Conservation (phyloP, 2,113 vertebrate species). For the Pygoscelis adeliae region DNA sequence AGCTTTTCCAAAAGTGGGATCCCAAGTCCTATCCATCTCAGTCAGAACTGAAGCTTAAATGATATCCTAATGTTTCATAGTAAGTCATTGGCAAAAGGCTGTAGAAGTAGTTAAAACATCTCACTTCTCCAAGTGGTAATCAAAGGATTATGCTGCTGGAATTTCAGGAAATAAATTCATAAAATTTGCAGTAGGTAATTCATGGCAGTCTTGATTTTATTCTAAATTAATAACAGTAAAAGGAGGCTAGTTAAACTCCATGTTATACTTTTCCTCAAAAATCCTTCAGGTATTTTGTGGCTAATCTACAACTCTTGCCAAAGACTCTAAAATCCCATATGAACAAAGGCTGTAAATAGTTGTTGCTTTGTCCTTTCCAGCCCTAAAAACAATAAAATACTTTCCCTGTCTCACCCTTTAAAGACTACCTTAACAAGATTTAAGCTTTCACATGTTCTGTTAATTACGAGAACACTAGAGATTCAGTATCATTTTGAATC, state of each 20-base stretch:
- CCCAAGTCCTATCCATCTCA: not conserved
- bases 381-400: not conserved
- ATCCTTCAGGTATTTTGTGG: not conserved
- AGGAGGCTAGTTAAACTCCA: not conserved
- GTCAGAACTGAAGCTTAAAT: not conserved
- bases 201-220: not conserved
- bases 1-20: not conserved
- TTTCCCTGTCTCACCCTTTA: not conserved
- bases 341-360: not conserved
- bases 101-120: not conserved
- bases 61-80: not conserved
- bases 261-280: not conserved
- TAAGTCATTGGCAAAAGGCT: not conserved
- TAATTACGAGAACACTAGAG: not conserved
- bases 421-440: not conserved
- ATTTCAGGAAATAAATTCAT: not conserved
- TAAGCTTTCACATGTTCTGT: not conserved
- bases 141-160: not conserved
- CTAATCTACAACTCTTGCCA: not conserved
- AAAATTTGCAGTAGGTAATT: not conserved
- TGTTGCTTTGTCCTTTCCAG: not conserved
- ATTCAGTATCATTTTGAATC: not conserved
- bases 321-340: not conserved
- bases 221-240: not conserved
- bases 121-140: not conserved